A percentile compares a stretch with the other conserved stretches of the same genome.
Evolutionary conservation across 2,797 vertebrate genomes (phyloP).

Genomic region (Galaxias olidus): DNA sequence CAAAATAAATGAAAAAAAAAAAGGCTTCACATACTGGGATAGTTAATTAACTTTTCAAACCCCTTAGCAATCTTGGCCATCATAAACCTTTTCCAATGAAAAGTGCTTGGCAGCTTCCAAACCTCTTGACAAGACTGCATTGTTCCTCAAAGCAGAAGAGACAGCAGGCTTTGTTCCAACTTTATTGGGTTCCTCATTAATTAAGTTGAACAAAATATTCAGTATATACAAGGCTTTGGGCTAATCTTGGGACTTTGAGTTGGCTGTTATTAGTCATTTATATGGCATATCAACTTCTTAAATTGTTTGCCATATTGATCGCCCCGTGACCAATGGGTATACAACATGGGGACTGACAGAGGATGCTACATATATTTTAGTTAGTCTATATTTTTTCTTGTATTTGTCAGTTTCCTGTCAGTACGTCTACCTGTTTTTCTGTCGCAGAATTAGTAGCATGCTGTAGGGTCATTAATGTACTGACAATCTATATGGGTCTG

Average conservation of each 20-base stretch:
- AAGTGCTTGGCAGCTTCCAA: conserved; percentile 10
- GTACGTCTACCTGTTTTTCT: too few relatives aligned
- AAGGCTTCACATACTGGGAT: neutral
- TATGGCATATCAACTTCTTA: too few relatives aligned
- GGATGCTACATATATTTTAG: too few relatives aligned
- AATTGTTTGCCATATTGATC: too few relatives aligned
- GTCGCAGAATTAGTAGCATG: too few relatives aligned
- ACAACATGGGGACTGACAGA: too few relatives aligned
- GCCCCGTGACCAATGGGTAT: too few relatives aligned
- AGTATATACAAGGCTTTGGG: neutral
- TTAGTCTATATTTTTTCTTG: too few relatives aligned
- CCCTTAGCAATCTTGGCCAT: conserved; percentile 13
- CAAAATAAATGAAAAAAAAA: conserved; percentile 26
- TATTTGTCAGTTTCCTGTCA: too few relatives aligned
- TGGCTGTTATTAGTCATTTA: too few relatives aligned
- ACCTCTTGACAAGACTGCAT: conserved; percentile 25
- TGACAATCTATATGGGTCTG: too few relatives aligned
- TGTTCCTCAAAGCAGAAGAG: conserved; percentile 31
- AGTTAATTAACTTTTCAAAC: conserved; percentile 37
- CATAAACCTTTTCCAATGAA: conserved; percentile 24
- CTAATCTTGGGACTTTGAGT: neutral
- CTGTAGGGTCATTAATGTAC: too few relatives aligned
- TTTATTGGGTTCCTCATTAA: conserved; percentile 41
- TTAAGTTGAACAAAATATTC: conserved; percentile 31
- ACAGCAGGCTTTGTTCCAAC: conserved; percentile 32